Percentiles rank a stretch among this genome's conserved stretches.
Evolutionary conservation across 2,113 vertebrate genomes (phyloP).

Genomic region (Crypturellus undulatus): DNA sequence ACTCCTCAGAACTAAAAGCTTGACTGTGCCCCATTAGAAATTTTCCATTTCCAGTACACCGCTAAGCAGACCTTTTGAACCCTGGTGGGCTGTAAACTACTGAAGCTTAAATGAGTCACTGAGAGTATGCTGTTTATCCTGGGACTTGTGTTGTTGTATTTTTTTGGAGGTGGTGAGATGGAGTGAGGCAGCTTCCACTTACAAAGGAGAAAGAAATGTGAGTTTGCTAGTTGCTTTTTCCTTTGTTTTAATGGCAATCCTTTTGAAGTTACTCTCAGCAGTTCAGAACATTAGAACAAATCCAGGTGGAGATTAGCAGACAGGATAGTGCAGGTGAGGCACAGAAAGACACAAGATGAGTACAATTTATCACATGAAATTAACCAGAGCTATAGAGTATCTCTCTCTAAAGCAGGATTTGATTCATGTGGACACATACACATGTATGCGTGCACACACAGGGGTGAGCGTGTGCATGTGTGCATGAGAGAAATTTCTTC

Average conservation of each 20-base stretch:
- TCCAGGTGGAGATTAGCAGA: not conserved
- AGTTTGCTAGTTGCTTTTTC: not conserved
- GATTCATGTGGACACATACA: constrained; percentile 35
- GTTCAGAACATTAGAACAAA: not conserved
- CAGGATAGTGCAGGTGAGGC: not conserved
- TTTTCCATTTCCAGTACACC: not conserved
- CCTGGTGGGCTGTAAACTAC: not conserved
- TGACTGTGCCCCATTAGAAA: not conserved
- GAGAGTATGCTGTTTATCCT: not conserved
- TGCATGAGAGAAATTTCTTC: not conserved
- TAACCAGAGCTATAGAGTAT: not conserved
- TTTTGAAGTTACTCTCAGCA: not conserved
- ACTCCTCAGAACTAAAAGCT: not conserved
- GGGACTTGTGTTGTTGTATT: not conserved
- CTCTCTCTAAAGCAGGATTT: constrained; percentile 1
- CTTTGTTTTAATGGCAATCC: not conserved
- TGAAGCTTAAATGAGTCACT: not conserved
- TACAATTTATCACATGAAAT: constrained; percentile 12
- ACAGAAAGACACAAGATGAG: not conserved
- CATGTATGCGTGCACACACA: not conserved
- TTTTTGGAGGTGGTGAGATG: not conserved
- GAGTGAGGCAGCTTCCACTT: not conserved
- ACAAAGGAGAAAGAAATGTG: not conserved
- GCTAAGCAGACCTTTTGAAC: not conserved
- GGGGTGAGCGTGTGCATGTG: not conserved